phyloP scores from a whole-genome alignment of 2,113 vertebrate species.

The Dicaeum eximium region DNA sequence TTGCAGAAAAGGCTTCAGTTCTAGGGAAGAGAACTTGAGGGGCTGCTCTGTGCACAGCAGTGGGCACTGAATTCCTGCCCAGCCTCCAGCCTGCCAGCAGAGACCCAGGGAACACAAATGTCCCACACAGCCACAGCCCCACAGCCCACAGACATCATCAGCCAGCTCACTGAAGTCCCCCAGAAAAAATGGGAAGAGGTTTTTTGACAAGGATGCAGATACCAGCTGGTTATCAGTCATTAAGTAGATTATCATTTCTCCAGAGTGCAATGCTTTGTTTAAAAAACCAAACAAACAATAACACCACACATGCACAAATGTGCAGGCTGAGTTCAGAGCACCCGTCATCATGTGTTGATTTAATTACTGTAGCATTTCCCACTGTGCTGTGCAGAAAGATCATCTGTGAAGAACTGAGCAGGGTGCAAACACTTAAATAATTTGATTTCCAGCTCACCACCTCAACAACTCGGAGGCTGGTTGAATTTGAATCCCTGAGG shows the following conservation, averaged over 20 bases:
- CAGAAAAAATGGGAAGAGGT: not conserved
- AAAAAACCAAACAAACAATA: not conserved
- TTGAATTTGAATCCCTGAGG: not conserved
- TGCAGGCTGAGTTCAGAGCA: not conserved
- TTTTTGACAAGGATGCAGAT: not conserved
- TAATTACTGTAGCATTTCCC: constrained; percentile 25
- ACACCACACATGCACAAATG: not conserved
- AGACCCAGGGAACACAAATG: not conserved
- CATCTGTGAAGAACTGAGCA: not conserved
- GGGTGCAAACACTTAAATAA: constrained; percentile 17
- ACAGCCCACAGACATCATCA: not conserved
- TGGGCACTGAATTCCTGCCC: not conserved
- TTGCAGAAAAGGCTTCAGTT: not conserved
- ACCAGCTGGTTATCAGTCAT: not conserved
- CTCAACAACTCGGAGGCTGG: not conserved
- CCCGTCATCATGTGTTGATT: not conserved
- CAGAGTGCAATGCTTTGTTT: not conserved
- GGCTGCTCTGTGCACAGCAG: not conserved
- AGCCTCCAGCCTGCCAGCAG: not conserved
- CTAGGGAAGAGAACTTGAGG: not conserved
- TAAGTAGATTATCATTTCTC: not conserved
- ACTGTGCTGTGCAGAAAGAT: not conserved
- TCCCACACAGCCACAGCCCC: accelerated
- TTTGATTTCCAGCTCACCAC: not conserved
- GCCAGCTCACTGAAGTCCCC: not conserved